These are phyloP conservation scores for Balanococcus diminutus DNA, from an alignment of 2,888 invertebrate species.

Conservation along the genomic window DNA sequence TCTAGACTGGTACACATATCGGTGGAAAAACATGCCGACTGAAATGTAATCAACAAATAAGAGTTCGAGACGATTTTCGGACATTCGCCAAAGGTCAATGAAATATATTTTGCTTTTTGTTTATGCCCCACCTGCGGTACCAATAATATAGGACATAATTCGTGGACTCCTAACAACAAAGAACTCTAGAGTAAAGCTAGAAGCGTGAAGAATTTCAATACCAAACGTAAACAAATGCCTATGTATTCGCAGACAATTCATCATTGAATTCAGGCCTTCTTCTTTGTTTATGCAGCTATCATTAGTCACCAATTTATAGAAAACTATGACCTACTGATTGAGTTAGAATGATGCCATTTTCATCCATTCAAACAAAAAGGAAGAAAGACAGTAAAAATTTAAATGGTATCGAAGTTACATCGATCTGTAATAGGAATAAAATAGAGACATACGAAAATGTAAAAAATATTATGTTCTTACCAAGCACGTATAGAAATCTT, in stretches of 20 bases:
- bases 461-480: too few species aligned
- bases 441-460: too few species aligned
- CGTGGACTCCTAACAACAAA: not conserved
- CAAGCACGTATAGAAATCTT: too few species aligned
- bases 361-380: too few species aligned
- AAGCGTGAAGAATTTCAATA: not conserved
- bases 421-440: too few species aligned
- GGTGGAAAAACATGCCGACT: not conserved
- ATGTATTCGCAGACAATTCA: not conserved
- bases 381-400: too few species aligned
- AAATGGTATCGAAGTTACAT: too few species aligned
- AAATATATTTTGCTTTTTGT: not conserved
- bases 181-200: not conserved
- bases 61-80: not conserved
- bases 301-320: not conserved
- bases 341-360: too few species aligned
- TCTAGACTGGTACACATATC: not conserved
- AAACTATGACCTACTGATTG: too few species aligned
- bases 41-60: not conserved
- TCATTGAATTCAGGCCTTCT: not conserved
- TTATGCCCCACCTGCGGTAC: not conserved
- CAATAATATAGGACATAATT: not conserved
- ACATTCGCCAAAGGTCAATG: not conserved
- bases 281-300: not conserved
- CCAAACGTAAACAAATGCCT: not conserved